Conservation (phyloP, 1,140 invertebrate species). For the Propsilocerus akamusi region DNA sequence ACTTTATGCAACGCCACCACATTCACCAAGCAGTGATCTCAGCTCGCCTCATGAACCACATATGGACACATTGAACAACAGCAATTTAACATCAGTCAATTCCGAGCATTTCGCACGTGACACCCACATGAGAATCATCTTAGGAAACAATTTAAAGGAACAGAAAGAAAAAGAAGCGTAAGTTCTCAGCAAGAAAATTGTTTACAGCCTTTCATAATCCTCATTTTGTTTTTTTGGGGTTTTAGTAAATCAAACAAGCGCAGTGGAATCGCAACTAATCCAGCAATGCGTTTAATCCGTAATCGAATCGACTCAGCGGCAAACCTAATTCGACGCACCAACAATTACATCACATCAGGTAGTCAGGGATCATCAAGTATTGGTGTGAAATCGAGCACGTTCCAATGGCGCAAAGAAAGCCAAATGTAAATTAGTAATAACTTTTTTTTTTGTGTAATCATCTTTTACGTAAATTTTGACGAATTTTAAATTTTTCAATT, state of each 20-base stretch:
- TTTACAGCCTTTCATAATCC: background rate
- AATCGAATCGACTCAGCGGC: constrained; percentile 44
- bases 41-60: constrained; percentile 28
- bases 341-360: constrained; percentile 24
- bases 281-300: constrained; percentile 61
- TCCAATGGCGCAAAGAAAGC: constrained; percentile 56
- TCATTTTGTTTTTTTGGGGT: background rate
- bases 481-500: no score
- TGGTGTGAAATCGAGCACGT: constrained; percentile 39
- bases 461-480: no score
- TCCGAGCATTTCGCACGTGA: constrained; percentile 60
- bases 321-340: constrained; percentile 26
- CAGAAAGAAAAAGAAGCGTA: constrained; percentile 13
- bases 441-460: no score
- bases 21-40: constrained; percentile 57
- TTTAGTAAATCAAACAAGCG: constrained; percentile 41
- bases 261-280: constrained; percentile 83
- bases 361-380: constrained; percentile 24
- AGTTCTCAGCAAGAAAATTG: constrained; percentile 11
- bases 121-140: constrained; percentile 77
- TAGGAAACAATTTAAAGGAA: constrained; percentile 40
- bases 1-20: constrained; percentile 64
- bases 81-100: constrained; percentile 5
- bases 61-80: constrained; percentile 18
- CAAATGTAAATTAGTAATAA: constrained; percentile 28